A percentile compares a stretch with the other conserved stretches of the same genome.
These are phyloP conservation scores for Formicarius rufipectus DNA, from an alignment of 2,113 vertebrate species.

Conservation along the genomic window DNA sequence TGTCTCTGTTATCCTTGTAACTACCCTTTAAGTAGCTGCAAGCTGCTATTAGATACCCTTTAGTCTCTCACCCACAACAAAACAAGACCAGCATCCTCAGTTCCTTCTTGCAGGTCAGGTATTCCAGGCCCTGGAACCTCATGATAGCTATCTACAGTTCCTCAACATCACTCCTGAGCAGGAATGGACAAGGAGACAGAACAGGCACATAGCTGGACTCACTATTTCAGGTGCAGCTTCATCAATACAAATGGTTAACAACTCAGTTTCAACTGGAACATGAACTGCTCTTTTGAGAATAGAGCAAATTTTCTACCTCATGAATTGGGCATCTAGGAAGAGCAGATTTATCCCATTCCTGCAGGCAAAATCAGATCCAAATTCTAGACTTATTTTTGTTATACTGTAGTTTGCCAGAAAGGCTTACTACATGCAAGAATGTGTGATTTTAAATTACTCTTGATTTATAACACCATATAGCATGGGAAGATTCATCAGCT, in stretches of 20 bases:
- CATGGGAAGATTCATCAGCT: neutral
- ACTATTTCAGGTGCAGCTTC: neutral
- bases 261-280: neutral
- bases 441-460: neutral
- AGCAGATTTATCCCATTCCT: neutral
- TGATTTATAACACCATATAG: neutral
- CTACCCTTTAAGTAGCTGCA: neutral
- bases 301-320: neutral
- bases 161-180: neutral
- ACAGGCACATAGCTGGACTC: neutral
- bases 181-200: neutral
- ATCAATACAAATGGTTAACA: neutral
- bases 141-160: neutral
- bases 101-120: neutral
- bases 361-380: neutral
- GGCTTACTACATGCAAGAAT: neutral
- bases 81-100: neutral
- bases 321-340: neutral
- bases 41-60: neutral
- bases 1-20: neutral
- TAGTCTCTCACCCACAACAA: neutral
- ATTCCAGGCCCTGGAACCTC: neutral
- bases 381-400: neutral
- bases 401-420: neutral
- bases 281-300: neutral